Conservation (phyloP, 2,797 vertebrate species). For the Darevskia mixta region DNA sequence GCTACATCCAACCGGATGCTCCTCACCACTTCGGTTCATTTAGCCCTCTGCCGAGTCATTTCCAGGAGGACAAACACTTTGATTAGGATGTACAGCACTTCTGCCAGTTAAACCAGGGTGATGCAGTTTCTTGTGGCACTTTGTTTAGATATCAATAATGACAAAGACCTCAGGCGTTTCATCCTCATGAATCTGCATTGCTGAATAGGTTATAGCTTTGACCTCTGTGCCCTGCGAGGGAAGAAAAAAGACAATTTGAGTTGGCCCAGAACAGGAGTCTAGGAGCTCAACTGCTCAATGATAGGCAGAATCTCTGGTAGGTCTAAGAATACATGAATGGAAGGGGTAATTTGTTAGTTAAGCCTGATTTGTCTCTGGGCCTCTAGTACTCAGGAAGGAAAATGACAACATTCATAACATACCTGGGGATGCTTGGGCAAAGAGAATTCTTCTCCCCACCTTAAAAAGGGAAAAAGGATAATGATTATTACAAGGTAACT, state of each 20-base stretch:
- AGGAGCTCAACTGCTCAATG: background rate
- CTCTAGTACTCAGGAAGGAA: background rate
- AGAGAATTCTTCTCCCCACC: constrained; percentile 97
- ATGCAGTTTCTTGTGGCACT: background rate
- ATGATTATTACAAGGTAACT: constrained; percentile 37
- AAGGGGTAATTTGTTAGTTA: background rate
- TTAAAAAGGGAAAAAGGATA: constrained; percentile 71
- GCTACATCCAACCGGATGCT: background rate
- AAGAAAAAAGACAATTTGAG: constrained; percentile 49
- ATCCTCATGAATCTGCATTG: constrained; percentile 94
- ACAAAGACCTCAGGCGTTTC: constrained; percentile 93
- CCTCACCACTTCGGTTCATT: background rate
- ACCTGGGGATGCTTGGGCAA: constrained; percentile 95
- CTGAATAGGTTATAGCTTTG: constrained; percentile 98
- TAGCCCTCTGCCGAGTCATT: constrained; percentile 6
- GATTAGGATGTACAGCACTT: background rate
- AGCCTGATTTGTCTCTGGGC: background rate
- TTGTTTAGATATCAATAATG: constrained; percentile 92
- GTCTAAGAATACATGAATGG: background rate
- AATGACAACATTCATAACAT: constrained; percentile 32
- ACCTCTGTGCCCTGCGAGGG: constrained; percentile 93
- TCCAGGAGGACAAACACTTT: background rate
- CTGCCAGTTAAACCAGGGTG: background rate
- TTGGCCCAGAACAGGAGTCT: too few relatives aligned
- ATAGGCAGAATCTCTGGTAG: background rate